Evolutionary conservation across 2,797 vertebrate species (phyloP).

Genomic region (Takifugu ocellatus): DNA sequence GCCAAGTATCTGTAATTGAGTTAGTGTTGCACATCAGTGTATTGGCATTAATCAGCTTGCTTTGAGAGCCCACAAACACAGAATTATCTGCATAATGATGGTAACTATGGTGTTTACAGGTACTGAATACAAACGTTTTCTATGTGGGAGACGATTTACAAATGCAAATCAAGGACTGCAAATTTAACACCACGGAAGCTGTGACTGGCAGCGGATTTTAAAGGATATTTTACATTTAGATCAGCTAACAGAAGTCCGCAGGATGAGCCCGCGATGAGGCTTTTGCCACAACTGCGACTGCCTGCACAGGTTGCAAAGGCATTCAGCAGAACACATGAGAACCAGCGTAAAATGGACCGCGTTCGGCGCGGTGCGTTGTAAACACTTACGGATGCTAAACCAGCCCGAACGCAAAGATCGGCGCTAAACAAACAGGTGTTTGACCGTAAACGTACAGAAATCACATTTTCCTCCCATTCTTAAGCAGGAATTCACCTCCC

Average conservation of each 20-base stretch:
- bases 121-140: not conserved
- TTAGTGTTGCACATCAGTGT: slow-evolving; percentile 34
- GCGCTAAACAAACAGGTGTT: slow-evolving; percentile 31
- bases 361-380: not conserved
- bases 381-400: too few species aligned
- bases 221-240: too few species aligned
- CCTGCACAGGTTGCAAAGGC: not conserved
- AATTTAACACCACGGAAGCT: too few species aligned
- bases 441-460: not conserved
- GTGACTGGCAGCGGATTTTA: too few species aligned
- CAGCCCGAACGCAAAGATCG: too few species aligned
- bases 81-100: slow-evolving; percentile 13
- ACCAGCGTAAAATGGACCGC: not conserved
- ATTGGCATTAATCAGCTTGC: slow-evolving; percentile 23
- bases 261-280: not conserved
- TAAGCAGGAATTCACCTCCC: too few species aligned
- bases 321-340: not conserved
- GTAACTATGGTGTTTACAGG: not conserved
- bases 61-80: slow-evolving; percentile 14
- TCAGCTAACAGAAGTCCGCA: too few species aligned
- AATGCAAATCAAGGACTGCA: too few species aligned
- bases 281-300: not conserved
- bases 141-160: too few species aligned
- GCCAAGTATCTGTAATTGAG: slow-evolving; percentile 33
- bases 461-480: too few species aligned